Percentiles rank a stretch among this genome's conserved stretches.
These are phyloP conservation scores for Halictus quadricinctus DNA, from an alignment of 2,888 invertebrate species.

Conservation along the genomic window DNA sequence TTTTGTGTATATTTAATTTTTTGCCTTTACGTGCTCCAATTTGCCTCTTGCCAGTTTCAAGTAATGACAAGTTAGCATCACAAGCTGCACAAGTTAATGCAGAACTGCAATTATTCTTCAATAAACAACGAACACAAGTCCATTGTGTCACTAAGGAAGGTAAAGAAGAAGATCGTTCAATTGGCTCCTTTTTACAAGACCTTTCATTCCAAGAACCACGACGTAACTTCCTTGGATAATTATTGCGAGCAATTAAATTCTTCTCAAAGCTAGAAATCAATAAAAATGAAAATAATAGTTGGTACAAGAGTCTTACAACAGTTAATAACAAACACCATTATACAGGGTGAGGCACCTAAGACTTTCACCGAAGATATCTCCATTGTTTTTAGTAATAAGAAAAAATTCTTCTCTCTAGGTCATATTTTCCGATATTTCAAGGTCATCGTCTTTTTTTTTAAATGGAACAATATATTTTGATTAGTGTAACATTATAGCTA, in stretches of 20 bases:
- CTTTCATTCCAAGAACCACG: slow-evolving; percentile 77
- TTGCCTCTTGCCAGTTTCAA: slow-evolving; percentile 76
- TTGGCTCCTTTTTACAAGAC: slow-evolving; percentile 57
- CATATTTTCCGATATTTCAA: too few species aligned
- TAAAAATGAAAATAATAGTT: slow-evolving; percentile 18
- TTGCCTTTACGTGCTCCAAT: slow-evolving; percentile 79
- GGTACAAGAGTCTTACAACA: background rate
- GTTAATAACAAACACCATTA: background rate
- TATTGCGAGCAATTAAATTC: slow-evolving; percentile 52
- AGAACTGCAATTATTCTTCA: slow-evolving; percentile 87
- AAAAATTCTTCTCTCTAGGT: too few species aligned
- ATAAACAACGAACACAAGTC: slow-evolving; percentile 89
- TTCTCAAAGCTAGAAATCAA: slow-evolving; percentile 58
- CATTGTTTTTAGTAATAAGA: too few species aligned
- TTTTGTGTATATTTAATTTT: slow-evolving; percentile 73
- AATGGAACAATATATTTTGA: too few species aligned
- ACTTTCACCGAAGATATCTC: too few species aligned
- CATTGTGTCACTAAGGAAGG: slow-evolving; percentile 82
- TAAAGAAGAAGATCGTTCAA: slow-evolving; percentile 76
- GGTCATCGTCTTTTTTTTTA: too few species aligned
- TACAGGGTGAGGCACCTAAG: background rate
- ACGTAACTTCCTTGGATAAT: slow-evolving; percentile 68
- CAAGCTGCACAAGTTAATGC: slow-evolving; percentile 89
- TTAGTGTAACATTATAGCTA: too few species aligned
- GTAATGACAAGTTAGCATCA: slow-evolving; percentile 83